Evolutionary conservation across 2,113 vertebrate genomes (phyloP), one percentile per base, ranked within the genome.

Genomic region (Osmerus mordax): DNA sequence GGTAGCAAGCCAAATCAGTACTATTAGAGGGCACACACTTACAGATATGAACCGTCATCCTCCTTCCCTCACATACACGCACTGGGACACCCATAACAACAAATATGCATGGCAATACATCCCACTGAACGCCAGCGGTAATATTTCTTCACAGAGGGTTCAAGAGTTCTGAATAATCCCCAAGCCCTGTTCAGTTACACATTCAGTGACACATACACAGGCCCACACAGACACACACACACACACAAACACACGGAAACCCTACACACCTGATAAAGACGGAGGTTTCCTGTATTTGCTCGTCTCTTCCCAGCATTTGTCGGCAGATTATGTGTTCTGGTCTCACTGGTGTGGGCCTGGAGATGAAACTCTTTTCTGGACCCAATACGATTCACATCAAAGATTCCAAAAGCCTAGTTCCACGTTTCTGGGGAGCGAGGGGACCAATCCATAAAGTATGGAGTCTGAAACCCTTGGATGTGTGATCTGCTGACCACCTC

Each of bases 1-100:
- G 63, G 63, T 65, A 6, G 41, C 63, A 65, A 36, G 63, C 63
- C 63, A 65, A 65, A 36, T 47, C 32, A 36, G 32, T 47, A 41
- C 63, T 13, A 18, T 41, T 47, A 47, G 16, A 65, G 11, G 7
- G 7, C 62, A 36, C 29, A 19, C 62, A 64, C 62, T 36, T 16
- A 36, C 62, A 36, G 14, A 64, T 28, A 64, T 3, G 8, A 5
- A 36, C 62, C 29, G 14, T 18, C 29, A 41, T 15, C 12, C 59
- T 6, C 21, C 12, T 1, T 23, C 59, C n/a, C 7, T 23, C 61
- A 32, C 61, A 2, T 3, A 63, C 61, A 63, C 28, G 15, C 58
- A 23, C 58, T 19, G 18, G 19, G 23, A 63, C 25, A 63, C 61
- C 16, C 62, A 2, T 16, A 4, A 7, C 32, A 12, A 64, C 28